Evolutionary conservation across 2,797 vertebrate species (phyloP), one percentile per base, ranked within the genome.

Genomic region (Apogon talboti): DNA sequence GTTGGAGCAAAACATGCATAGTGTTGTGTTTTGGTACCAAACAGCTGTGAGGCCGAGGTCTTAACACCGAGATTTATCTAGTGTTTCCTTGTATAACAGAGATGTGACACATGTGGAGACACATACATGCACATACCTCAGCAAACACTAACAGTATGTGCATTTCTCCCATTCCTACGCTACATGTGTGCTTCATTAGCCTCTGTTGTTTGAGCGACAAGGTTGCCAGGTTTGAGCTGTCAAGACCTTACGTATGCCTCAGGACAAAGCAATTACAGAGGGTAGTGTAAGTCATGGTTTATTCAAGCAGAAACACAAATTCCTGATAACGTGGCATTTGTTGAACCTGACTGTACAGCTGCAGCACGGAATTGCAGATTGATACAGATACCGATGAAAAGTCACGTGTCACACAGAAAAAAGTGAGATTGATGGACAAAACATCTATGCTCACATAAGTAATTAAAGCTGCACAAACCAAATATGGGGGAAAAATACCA

Each of bases 181-280:
- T 61, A 52, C 41, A 44, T 13, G 33, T 54, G 30, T 60, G 55
- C 66, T 88, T 92, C 71, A 66, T 92, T 92, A 86, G 58, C 78
- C 90, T 85, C 76, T 19, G 46, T 78, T 87, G 83, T 83, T 84
- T 79, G 71, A 61, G 59, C 6, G 4, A 77, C 63, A 76, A 2
- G 44, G 52, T 80, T 79, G 77, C 78, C 66, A 56, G 76, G 76
- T 71, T 80, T 84, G 78, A 78, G 67, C 57, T 91, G 82, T 92
- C 82, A 90, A 46, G 60, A 64, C 66, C 74, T 74, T 77, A 61
- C 76, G 67, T 84, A 83, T 78, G 78, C 66, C 79, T 61, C 78
- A 86, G 70, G 83, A 82, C 67, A 61, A 74, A 79, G 71, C 83
- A 92, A 88, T 93, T 91, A 89, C 74, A 83, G 73, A 82, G 79